These are phyloP conservation scores for Aptenodytes patagonicus DNA, from an alignment of 2,113 vertebrate species.

Conservation along the genomic window DNA sequence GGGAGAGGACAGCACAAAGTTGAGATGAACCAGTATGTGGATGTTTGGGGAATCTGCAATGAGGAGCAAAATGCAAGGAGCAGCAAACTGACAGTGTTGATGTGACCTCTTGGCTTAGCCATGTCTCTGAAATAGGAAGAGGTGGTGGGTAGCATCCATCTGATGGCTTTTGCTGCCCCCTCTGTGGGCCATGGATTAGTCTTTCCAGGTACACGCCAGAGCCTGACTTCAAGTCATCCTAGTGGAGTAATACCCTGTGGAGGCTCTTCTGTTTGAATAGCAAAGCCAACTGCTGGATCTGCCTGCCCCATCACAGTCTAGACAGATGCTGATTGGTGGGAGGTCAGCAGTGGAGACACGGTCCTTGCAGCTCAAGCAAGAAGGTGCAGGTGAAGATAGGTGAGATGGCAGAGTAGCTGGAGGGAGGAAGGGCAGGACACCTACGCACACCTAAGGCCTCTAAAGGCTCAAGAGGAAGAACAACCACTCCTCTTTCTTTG, in stretches of 20 bases:
- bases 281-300: neutral
- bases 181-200: neutral
- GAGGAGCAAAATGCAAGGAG: neutral
- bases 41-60: neutral
- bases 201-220: neutral
- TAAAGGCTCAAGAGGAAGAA: neutral
- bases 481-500: neutral
- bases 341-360: neutral
- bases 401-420: neutral
- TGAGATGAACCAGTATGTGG: neutral
- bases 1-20: neutral
- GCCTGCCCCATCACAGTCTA: neutral
- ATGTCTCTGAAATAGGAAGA: neutral
- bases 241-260: neutral
- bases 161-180: neutral
- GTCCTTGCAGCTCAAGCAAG: neutral
- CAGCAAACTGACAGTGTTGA: neutral
- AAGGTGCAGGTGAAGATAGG: neutral
- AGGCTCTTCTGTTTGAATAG: neutral
- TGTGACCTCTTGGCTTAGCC: neutral
- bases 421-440: neutral
- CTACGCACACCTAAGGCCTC: neutral
- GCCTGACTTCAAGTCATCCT: neutral
- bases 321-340: neutral
- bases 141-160: neutral